Evolutionary conservation across 2,888 invertebrate genomes (phyloP).

Genomic region (Merodon equestris): DNA sequence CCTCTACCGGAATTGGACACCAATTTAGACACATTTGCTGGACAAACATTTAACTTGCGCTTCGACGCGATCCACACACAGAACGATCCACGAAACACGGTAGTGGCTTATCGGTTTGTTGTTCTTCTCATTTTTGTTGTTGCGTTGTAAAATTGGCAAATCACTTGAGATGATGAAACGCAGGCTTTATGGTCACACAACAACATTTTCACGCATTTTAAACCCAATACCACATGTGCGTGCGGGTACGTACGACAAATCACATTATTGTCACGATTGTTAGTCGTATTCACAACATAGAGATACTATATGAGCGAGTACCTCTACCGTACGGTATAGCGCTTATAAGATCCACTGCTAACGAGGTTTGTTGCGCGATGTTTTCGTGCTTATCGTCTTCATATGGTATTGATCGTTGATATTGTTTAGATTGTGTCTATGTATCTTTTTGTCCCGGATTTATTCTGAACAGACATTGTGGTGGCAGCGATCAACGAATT

Average conservation of each 20-base stretch:
- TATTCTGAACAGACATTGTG: conserved; percentile 38
- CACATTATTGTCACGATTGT: conserved; percentile 45
- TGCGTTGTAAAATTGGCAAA: conserved; percentile 40
- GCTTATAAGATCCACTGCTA: too few species aligned
- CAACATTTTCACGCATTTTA: conserved; percentile 65
- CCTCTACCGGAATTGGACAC: conserved; percentile 38
- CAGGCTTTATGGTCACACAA: conserved; percentile 48
- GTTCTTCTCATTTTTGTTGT: neutral
- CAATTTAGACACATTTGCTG: conserved; percentile 55
- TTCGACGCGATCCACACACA: neutral
- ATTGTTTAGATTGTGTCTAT: neutral
- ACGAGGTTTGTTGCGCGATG: conserved; percentile 47
- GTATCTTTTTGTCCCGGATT: neutral
- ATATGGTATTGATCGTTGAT: conserved; percentile 34
- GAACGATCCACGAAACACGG: neutral
- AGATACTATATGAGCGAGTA: conserved; percentile 4
- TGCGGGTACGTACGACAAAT: conserved; percentile 18
- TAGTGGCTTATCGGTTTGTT: conserved; percentile 10
- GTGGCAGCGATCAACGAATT: conserved; percentile 51
- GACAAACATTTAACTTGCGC: conserved; percentile 33
- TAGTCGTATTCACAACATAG: conserved; percentile 18
- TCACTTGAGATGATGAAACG: conserved; percentile 42
- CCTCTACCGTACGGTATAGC: too few species aligned
- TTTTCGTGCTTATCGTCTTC: conserved; percentile 44
- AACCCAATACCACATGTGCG: conserved; percentile 29